phyloP scores from a whole-genome alignment of 2,888 invertebrate species.

The Caradrina clavipalpis region DNA sequence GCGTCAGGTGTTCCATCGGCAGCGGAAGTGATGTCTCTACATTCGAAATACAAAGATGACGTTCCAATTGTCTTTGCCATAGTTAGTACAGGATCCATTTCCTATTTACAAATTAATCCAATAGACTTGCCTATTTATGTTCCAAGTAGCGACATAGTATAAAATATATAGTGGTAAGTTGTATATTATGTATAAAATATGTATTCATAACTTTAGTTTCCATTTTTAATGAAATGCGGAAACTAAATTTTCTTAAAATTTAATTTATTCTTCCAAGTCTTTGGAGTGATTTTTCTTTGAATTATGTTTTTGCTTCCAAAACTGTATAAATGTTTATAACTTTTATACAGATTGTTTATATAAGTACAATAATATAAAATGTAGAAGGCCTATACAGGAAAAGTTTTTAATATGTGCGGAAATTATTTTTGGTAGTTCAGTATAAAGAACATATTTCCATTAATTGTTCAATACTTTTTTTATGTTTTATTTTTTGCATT shows the following conservation, averaged over 20 bases:
- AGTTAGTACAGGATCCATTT: constrained; percentile 82
- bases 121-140: constrained; percentile 79
- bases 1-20: constrained; percentile 73
- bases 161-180: constrained; percentile 34
- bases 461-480: no score
- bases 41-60: constrained; percentile 76
- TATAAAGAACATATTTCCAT: no score
- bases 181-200: constrained; percentile 28
- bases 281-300: background rate
- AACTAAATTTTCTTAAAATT: constrained; percentile 7
- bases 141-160: constrained; percentile 64
- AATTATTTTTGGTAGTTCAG: no score
- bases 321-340: constrained; percentile 13
- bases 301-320: background rate
- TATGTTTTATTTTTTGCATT: no score
- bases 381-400: background rate
- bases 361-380: no score
- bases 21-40: constrained; percentile 74
- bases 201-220: no score
- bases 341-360: constrained; percentile 13
- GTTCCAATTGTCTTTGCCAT: constrained; percentile 84
- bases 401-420: no score
- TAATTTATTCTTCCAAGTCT: background rate
- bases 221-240: background rate
- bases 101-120: constrained; percentile 84